Evolutionary conservation across 2,888 invertebrate genomes (phyloP).

Genomic region (Seira sanloemensis): DNA sequence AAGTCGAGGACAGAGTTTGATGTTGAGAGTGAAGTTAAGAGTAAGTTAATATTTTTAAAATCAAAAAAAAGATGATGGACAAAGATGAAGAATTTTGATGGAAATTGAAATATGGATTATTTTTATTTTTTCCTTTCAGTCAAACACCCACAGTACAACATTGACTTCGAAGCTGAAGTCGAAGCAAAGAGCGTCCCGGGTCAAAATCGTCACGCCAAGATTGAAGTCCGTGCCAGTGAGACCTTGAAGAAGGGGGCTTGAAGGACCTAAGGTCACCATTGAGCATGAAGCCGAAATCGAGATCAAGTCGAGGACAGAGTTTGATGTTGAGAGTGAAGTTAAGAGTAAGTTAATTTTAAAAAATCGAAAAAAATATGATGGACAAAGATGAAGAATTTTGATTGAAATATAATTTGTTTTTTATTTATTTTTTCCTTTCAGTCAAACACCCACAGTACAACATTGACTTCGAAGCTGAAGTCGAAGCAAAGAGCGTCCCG

Average conservation of each 20-base stretch:
- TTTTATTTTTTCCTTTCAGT: no score
- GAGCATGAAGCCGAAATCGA: conserved; percentile 37
- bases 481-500: conserved; percentile 76
- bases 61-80: no score
- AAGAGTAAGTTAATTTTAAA: conserved; percentile 63
- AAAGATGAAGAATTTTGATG: no score
- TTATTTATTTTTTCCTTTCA: conserved; percentile 69
- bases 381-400: conserved; percentile 16
- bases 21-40: conserved; percentile 67
- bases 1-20: conserved; percentile 68
- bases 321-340: conserved; percentile 69
- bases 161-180: conserved; percentile 79
- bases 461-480: conserved; percentile 78
- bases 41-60: conserved; percentile 62
- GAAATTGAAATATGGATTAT: no score
- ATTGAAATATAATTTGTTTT: conserved; percentile 21
- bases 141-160: conserved; percentile 78
- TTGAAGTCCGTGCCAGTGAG: conserved; percentile 36
- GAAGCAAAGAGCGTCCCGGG: conserved; percentile 76
- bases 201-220: conserved; percentile 52
- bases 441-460: conserved; percentile 79
- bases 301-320: conserved; percentile 66
- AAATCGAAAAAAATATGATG: no score
- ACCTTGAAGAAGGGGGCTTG: conserved; percentile 49
- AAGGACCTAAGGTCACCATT: conserved; percentile 59